phyloP scores from a whole-genome alignment of 2,113 vertebrate genomes.

The Euleptes europaea region DNA sequence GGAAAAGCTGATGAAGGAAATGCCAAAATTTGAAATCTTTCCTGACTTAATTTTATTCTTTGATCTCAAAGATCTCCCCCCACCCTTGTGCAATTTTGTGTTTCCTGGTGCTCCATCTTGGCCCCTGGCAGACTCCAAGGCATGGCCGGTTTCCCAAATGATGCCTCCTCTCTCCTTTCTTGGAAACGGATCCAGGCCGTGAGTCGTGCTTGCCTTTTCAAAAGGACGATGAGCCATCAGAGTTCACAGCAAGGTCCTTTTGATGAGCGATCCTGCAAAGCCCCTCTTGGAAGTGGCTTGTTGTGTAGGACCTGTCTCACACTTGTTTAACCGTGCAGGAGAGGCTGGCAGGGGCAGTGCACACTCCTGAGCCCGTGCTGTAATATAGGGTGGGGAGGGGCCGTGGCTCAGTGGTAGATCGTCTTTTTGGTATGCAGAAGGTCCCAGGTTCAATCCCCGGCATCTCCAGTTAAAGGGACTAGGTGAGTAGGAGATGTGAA shows the following conservation, averaged over 20 bases:
- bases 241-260: neutral
- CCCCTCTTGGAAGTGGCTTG: no score
- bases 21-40: constrained; percentile 26
- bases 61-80: neutral
- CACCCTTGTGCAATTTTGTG: neutral
- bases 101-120: constrained; percentile 4
- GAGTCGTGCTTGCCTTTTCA: neutral
- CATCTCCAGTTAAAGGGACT: no score
- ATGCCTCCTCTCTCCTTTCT: neutral
- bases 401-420: no score
- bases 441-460: no score
- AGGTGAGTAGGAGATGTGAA: no score
- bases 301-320: no score
- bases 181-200: neutral
- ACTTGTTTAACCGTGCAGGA: no score
- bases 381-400: no score
- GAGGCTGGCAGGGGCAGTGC: no score
- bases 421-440: no score
- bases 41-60: constrained; percentile 19
- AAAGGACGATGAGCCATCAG: neutral
- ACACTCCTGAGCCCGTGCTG: no score
- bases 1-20: neutral
- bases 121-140: neutral
- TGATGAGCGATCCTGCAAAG: no score
- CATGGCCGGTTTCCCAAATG: neutral